Evolutionary conservation across 2,113 vertebrate genomes (phyloP), one percentile per base, ranked within the genome.

Genomic region (Brachyistius frenatus): DNA sequence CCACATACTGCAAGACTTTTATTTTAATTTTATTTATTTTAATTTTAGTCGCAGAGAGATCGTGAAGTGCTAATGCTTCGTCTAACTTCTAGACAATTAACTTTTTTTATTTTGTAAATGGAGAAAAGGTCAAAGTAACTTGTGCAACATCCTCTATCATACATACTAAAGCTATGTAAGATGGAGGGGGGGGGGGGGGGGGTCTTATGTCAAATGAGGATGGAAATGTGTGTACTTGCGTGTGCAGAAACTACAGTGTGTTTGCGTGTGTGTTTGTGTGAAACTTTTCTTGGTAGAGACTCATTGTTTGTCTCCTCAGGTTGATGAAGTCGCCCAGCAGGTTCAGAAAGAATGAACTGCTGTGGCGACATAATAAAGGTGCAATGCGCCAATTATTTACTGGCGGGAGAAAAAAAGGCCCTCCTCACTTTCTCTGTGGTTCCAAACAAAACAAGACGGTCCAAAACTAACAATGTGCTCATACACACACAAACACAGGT

Each of bases 291-390:
- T 13, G 53, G 39, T 53, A 15, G 3, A 66, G 7, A 58, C 57
- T 32, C 47, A 4, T 31, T 54, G 57, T 72, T 80, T 76, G 54
- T 78, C 60, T 83, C 5, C n/a, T 75, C n/a, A 14, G 36, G 16
- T 47, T 63, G 30, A 44, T 41, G 60, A 79, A 88, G 84, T 85
- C 53, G 53, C 80, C 62, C 4, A 64, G 66, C 58, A 4, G 35
- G 78, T 86, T 87, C 11, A 52, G 32, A 62, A 70, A 70, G 66
- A 82, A 79, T 70, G 32, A 81, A 78, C 33, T 2, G 1, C 7
- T 50, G 64, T 0, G 30, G 53, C 9, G 52, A 35, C 32, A 73
- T 61, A 61, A 82, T 44, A 66, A 50, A 53, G 33, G 33, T 53
- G 46, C 66, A 50, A 68, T 39, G 23, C 16, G 16, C 31, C 31